Conservation (phyloP, 2,113 vertebrate species). For the Sinosuthora webbiana region DNA sequence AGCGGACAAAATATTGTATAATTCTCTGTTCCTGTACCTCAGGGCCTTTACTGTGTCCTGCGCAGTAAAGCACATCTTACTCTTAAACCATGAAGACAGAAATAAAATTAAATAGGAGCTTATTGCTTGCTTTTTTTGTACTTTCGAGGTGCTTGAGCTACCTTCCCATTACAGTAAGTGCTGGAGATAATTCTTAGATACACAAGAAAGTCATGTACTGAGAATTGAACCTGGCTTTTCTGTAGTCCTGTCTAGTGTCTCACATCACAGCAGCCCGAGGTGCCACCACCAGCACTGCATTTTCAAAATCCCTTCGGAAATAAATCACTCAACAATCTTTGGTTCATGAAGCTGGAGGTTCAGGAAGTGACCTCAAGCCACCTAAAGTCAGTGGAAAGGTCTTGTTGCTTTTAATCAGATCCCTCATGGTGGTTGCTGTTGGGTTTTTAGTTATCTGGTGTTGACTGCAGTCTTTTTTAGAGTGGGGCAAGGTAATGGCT, state of each 20-base stretch:
- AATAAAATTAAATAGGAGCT: not conserved
- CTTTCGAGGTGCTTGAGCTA: not conserved
- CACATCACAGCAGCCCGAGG: not conserved
- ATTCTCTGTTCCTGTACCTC: not conserved
- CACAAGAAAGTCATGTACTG: not conserved
- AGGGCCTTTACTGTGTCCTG: not conserved
- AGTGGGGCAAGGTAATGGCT: not conserved
- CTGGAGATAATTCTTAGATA: not conserved
- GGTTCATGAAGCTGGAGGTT: not conserved
- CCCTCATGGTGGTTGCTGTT: not conserved
- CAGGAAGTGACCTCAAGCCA: not conserved
- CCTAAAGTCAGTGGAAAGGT: not conserved
- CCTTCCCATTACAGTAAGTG: not conserved
- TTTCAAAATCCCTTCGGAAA: not conserved
- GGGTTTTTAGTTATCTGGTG: not conserved
- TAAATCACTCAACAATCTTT: not conserved
- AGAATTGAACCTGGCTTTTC: not conserved
- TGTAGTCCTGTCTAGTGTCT: not conserved
- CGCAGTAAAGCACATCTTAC: not conserved
- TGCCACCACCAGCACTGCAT: not conserved
- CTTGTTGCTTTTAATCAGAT: not conserved
- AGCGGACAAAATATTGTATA: not conserved
- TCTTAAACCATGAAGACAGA: not conserved
- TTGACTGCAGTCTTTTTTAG: not conserved
- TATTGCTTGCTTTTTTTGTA: not conserved